Evolutionary conservation across 23 tunicate genomes (phyloP), one percentile per base, ranked within the genome.

Genomic region (Styela clava): DNA sequence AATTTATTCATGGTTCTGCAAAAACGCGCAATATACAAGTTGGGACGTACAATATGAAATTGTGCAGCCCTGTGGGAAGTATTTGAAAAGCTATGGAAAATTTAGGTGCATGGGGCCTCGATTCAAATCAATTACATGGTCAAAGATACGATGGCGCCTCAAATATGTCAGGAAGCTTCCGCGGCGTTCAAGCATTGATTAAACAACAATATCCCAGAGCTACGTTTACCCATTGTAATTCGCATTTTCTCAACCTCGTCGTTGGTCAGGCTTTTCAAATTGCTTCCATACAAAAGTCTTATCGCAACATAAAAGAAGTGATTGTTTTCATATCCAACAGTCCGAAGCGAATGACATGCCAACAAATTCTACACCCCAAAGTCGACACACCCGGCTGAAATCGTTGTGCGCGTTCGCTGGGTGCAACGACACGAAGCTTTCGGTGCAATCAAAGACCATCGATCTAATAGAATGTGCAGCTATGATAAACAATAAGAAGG

Each of bases 161-260:
- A 23, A 78, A 78, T 26, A 78, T 78, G 83, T 7, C 83, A 2
- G 83, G 83, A n/a, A n/a, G n/a, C n/a, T n/a, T n/a, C n/a, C n/a
- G n/a, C n/a, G n/a, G n/a, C n/a, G n/a, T n/a, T n/a, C 83, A 78
- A 21, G 78, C 83, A 2, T 2, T 21, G 1, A 63, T 78, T 2
- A n/a, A 22, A 20, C 34, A 78, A 28, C 56, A 78, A 2, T 52
- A 61, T 24, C 83, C 83, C 16, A 3, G 2, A 2, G 83, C 83
- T 62, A 2, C 51, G 1, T 85, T 78, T 70, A 62, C 74, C 24
- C 89, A 85, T 69, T 85, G 89, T 32, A 62, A 62, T 68, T 83
- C 84, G 35, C 89, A 85, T 28, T 62, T 51, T 9, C 89, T 85
- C 3, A 85, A 85, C 36, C 35, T 85, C 27, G 89, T 69, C 65